Base-by-base conservation (phyloP, 2,113 vertebrate genomes). In the Vireo altiloquus region DNA sequence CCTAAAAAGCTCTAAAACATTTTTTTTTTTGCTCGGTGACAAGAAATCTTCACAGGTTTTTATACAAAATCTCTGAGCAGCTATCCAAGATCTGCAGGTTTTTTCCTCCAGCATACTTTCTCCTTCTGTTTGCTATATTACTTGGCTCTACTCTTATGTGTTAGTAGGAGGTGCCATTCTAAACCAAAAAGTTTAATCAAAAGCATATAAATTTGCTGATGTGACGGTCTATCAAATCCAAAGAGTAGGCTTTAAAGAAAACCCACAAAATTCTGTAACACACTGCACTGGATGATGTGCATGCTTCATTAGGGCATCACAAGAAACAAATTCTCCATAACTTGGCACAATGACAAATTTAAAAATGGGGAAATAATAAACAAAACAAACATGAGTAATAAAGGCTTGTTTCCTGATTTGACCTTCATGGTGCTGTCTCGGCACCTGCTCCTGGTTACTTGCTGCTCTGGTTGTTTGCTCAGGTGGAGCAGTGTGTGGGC, bases 1-100 rank as follows among this genome's bases (percentile, higher is more conserved):
- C n/a, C 66, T 87, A 50, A 12, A 94, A 90, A 89, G 37, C 44
- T 81, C 86, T 63, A 84, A 89, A 90, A 5, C 52, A 74, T 33
- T 70, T 18, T 87, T 60, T 46, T 87, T 90, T 91, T 87, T 91
- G 4, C 44, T 82, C 69, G 52, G 37, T 53, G 60, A 82, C 42
- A 87, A 92, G 52, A 92, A 70, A 68, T 86, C 69, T 95, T 94
- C 93, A 89, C 79, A 94, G 76, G 82, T 89, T 97, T 95, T 96
- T 42, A 15, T 75, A 92, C 22, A 89, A 92, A 93, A 94, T 87
- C 65, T 91, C 74, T 91, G 89, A 87, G 66, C 65, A 91, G 76
- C 53, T 82, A 75, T 81, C 86, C 82, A 92, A 83, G 81, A 89
- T 53, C 30, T 87, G 56, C 65, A 92, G 75, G 14, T 78, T 93